These are phyloP conservation scores for Eutolmus rufibarbis DNA, from an alignment of 2,888 invertebrate species.

Conservation along the genomic window DNA sequence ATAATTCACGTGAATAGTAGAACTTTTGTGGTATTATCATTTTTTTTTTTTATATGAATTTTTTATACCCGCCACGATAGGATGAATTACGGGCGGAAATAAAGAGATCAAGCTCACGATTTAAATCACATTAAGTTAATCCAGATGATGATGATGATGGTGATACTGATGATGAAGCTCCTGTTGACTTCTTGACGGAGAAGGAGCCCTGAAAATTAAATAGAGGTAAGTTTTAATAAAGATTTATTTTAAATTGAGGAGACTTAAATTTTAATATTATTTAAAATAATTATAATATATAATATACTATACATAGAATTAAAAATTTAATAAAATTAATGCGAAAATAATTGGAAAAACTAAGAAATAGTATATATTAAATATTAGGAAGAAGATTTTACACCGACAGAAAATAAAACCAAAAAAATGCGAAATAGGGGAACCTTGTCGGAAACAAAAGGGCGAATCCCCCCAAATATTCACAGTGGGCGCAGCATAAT, in stretches of 20 bases:
- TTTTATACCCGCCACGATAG: neutral
- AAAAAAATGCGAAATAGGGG: neutral
- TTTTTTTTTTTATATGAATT: neutral
- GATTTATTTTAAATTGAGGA: neutral
- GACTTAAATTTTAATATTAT: too few species aligned
- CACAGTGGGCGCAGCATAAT: neutral
- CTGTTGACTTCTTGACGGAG: neutral
- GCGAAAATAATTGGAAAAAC: too few species aligned
- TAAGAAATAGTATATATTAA: too few species aligned
- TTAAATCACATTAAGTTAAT: neutral
- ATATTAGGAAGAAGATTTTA: neutral
- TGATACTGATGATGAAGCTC: neutral
- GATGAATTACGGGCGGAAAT: neutral
- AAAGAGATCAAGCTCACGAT: neutral
- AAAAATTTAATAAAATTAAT: too few species aligned
- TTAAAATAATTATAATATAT: too few species aligned
- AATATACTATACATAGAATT: too few species aligned
- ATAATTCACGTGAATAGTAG: neutral
- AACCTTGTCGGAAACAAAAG: neutral
- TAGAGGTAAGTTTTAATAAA: neutral
- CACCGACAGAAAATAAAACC: neutral
- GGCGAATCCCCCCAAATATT: neutral
- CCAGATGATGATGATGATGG: neutral
- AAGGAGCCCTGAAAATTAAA: neutral
- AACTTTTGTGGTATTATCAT: neutral